A percentile compares a stretch with the other conserved stretches of the same genome.
Conservation (phyloP, 2,113 vertebrate species). For the Nerophis ophidion region DNA sequence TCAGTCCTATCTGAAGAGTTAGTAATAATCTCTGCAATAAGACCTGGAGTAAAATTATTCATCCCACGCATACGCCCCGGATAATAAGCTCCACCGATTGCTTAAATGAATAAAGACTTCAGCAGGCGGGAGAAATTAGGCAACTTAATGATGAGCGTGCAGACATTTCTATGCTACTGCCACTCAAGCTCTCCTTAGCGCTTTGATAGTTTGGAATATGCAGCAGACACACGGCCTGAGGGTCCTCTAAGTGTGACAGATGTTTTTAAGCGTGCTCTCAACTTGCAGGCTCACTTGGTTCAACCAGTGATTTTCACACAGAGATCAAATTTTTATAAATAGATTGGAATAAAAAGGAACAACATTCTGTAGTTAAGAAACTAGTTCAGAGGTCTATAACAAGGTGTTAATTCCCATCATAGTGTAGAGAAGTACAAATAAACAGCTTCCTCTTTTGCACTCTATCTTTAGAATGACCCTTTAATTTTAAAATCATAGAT, state of each 20-base stretch:
- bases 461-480: slow-evolving; percentile 33
- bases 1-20: slow-evolving; percentile 4
- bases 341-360: slow-evolving; percentile 9
- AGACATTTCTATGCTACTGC: slow-evolving; percentile 35
- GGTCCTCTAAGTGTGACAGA: slow-evolving; percentile 17
- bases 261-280: slow-evolving; percentile 5
- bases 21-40: slow-evolving; percentile 19
- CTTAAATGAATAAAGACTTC: slow-evolving; percentile 60
- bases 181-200: slow-evolving; percentile 24
- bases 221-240: slow-evolving; percentile 20
- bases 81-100: slow-evolving; percentile 55
- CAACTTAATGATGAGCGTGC: slow-evolving; percentile 46
- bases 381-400: too few relatives aligned
- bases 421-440: slow-evolving; percentile 5
- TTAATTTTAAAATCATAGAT: slow-evolving; percentile 13
- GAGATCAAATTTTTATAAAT: slow-evolving; percentile 7
- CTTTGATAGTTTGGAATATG: slow-evolving; percentile 43
- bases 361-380: slow-evolving; percentile 24
- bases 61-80: slow-evolving; percentile 31
- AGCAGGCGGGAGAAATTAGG: slow-evolving; percentile 44
- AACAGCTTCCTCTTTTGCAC: slow-evolving; percentile 19
- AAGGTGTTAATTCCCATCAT: neutral
- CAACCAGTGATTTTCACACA: neutral
- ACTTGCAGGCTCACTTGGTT: slow-evolving; percentile 1
- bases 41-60: slow-evolving; percentile 39